A percentile compares a stretch with the other conserved stretches of the same genome.
These are phyloP conservation scores for Eulemur rubriventer DNA, from an alignment of 2,797 vertebrate genomes.

Conservation along the genomic window DNA sequence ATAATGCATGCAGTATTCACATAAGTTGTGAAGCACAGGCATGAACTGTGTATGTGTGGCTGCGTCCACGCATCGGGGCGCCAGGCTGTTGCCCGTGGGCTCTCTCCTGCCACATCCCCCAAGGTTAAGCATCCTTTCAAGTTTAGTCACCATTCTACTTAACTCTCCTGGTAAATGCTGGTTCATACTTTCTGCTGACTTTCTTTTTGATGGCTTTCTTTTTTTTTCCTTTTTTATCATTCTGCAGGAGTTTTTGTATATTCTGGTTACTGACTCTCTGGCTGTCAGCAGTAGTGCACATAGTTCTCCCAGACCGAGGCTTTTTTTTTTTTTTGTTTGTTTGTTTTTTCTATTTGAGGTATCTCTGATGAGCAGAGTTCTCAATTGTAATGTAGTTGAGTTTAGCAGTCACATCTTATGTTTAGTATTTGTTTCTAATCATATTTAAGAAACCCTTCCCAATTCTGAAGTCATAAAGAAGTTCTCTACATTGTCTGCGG, in stretches of 20 bases:
- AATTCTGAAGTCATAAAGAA: background rate
- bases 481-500: background rate
- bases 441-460: background rate
- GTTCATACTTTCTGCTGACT: background rate
- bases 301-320: background rate
- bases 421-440: background rate
- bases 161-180: background rate
- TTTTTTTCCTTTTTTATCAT: background rate
- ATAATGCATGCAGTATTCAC: background rate
- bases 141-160: background rate
- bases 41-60: background rate
- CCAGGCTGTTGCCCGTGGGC: background rate
- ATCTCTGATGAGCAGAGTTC: background rate
- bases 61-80: rapidly evolving
- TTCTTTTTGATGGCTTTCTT: background rate
- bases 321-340: background rate
- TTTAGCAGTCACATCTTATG: background rate
- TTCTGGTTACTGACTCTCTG: background rate
- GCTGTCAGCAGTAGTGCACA: background rate
- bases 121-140: background rate
- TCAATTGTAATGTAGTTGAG: background rate
- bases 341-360: background rate
- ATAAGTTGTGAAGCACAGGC: background rate
- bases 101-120: background rate
- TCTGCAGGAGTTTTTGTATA: background rate